phyloP scores from a whole-genome alignment of 1,140 invertebrate species.

The Euwallacea fornicatus region DNA sequence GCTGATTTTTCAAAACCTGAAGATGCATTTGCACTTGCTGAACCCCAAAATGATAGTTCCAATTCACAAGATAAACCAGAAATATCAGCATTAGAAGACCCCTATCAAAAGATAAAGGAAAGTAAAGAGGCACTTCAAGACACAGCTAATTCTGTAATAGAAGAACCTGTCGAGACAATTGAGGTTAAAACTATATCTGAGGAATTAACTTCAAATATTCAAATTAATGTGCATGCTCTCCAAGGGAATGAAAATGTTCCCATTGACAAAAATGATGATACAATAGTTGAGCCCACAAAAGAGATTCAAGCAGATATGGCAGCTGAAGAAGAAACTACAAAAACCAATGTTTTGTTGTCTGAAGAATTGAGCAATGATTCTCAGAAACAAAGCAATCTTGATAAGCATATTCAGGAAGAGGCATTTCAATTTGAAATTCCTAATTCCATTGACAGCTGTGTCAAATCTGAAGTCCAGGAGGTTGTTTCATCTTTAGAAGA shows the following conservation, averaged over 20 bases:
- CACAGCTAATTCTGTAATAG: conserved; percentile 1
- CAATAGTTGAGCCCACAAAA: background rate
- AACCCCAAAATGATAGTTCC: too few relatives aligned
- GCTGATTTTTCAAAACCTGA: too few relatives aligned
- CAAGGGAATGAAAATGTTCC: conserved; percentile 7
- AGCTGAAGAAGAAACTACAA: background rate
- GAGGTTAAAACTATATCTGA: too few relatives aligned
- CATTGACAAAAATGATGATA: background rate
- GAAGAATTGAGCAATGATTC: background rate
- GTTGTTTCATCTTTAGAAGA: too few relatives aligned
- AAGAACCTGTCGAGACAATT: conserved; percentile 16
- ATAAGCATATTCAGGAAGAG: too few relatives aligned
- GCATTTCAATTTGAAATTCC: too few relatives aligned
- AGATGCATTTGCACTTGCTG: too few relatives aligned
- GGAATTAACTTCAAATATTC: background rate
- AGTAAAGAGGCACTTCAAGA: background rate
- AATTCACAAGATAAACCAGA: too few relatives aligned
- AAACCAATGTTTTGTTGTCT: conserved; percentile 1
- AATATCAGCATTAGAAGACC: background rate
- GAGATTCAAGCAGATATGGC: too few relatives aligned
- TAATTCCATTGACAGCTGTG: too few relatives aligned
- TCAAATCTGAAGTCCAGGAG: too few relatives aligned
- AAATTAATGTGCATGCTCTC: background rate
- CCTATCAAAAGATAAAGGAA: background rate
- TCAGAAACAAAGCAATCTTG: background rate